Base-by-base conservation (phyloP, 2,113 vertebrate species). In the Catharus bicknelli region DNA sequence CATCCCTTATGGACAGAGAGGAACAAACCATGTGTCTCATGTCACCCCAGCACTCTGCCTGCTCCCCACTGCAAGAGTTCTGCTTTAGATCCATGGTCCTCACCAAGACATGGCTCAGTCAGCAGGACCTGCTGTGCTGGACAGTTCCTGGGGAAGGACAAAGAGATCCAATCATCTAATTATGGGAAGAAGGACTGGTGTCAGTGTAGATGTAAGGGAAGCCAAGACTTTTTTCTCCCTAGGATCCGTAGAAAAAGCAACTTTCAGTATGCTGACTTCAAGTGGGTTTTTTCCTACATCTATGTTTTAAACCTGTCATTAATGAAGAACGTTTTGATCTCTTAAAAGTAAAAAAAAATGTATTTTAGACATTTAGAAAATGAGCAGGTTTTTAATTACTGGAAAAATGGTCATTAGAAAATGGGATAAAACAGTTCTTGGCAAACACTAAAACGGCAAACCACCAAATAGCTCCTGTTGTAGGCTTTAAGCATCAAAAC, bases 201-300 rank as follows among this genome's bases (percentile, higher is more conserved):
- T 27, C 45, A 16, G 13, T 6, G 10, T 7, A 18, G 43, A 34
- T 22, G 22, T 6, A 34, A 45, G n/a, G 15, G 34, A 17, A 38
- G 15, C 18, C 11, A 1, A 8, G 51, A 13, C 2, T 8, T 13
- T 55, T 45, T 34, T 10, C n/a, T 40, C 22, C 34, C 19, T 34
- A 5, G 45, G 7, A 42, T 3, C 54, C 0, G 0, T 1, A 45
- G 38, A 2, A 47, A 72, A 19, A 38, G 6, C 2, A 67, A 51
- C 9, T 21, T 79, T 27, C n/a, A 26, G 3, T 14, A 40, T 0
- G 0, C 9, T 15, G 63, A 1, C n/a, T 36, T 27, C 23, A 29
- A 16, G 34, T 10, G 18, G 18, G 4, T 15, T 72, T 26, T 58
- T 32, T 32, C 12, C 69, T 48, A 5, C 38, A 20, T 22, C 26